Base-by-base conservation (phyloP, 2,888 invertebrate genomes). In the Euphydryas editha region DNA sequence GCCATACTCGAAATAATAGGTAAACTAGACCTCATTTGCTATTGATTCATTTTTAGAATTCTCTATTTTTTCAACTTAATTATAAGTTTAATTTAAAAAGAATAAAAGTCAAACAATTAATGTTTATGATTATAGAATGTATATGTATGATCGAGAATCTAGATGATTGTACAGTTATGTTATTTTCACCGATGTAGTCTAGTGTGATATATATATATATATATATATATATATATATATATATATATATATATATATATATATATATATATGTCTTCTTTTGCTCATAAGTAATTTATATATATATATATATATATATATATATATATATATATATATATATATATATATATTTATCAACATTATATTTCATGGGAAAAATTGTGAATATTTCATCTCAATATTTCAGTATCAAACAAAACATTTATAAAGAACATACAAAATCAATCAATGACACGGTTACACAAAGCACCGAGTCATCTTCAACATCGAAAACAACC, bases 401-500 rank as follows among this genome's bases (percentile, higher is more conserved):
- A 24, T 21, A 15, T 51, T 51, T 51, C 24, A n/a, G n/a, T 15
- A 17, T 51, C 51, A 8, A 51, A 42, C 58, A 64, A 64, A n/a
- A 63, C 59, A 30, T 64, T 46, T 62, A 30, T 55, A 59, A n/a
- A 47, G 54, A 64, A 59, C 46, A 65, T 56, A 67, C 59, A 65
- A 65, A 67, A 70, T 70, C 67, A 70, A 70, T 70, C 67, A 70
- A 59, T 56, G 70, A 70, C 70, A 70, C 47, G 49, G 47, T 46
- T 36, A 59, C 64, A 59, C 67, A 70, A 70, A 65, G 67, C 39
- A 56, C 59, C 70, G 39, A 70, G 70, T 71, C 69, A 68, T 72
- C 73, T 72, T 51, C 62, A 59, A 56, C 37, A 59, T 36, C 73
- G 76, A 81, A 86, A 85, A 84, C 85, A 85, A 80, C 76, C 76